Conservation (phyloP, 1,140 invertebrate genomes). For the silkworm (Bombyx mori) region ASM3026992v2 NC_085118.1:5129001-5129500, state of each 20-base stretch:
- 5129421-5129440: too few species aligned
- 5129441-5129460: too few species aligned
- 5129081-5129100: slow-evolving; percentile 30
- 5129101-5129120: slow-evolving; percentile 18
- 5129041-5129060: slow-evolving; percentile 52
- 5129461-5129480: too few species aligned
- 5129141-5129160: slow-evolving; percentile 34
- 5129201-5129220: slow-evolving; percentile 6
- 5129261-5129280: slow-evolving; percentile 7
- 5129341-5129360: slow-evolving; percentile 1
- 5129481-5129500: too few species aligned
- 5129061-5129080: slow-evolving; percentile 54
- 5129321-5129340: not conserved
- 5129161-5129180: slow-evolving; percentile 30
- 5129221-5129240: slow-evolving; percentile 1
- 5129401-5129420: too few species aligned
- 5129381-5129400: too few species aligned
- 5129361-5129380: too few species aligned
- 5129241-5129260: not conserved
- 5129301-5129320: slow-evolving; percentile 2
- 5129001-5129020: slow-evolving; percentile 26
- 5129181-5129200: slow-evolving; percentile 9
- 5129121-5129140: slow-evolving; percentile 20
- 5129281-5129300: slow-evolving; percentile 10
- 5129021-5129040: slow-evolving; percentile 28